phyloP scores from a whole-genome alignment of 2,888 invertebrate species.

The Sesamia inferens region DNA sequence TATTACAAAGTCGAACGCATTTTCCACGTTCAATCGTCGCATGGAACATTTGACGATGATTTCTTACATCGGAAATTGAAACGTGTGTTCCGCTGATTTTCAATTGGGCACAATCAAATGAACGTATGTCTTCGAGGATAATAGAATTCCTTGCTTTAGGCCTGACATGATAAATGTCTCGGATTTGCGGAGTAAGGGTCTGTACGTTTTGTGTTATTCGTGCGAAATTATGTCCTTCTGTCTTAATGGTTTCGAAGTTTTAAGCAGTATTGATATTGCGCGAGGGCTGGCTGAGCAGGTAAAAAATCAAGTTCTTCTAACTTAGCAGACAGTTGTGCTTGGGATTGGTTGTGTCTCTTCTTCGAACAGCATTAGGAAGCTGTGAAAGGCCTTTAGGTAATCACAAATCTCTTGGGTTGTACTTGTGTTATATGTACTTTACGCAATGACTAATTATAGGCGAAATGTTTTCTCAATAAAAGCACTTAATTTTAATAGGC shows the following conservation, averaged over 20 bases:
- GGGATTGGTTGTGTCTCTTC: not conserved
- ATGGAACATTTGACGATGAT: constrained; percentile 39
- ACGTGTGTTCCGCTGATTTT: constrained; percentile 55
- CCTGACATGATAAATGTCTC: constrained; percentile 61
- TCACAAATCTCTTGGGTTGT: too few relatives aligned
- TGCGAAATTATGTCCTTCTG: constrained; percentile 32
- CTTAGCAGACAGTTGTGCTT: not conserved
- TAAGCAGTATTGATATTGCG: constrained; percentile 8
- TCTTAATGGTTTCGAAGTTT: constrained; percentile 22
- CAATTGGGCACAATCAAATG: constrained; percentile 62
- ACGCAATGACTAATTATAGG: too few relatives aligned
- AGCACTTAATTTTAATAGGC: too few relatives aligned
- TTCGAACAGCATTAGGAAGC: not conserved
- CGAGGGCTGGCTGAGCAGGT: too few relatives aligned
- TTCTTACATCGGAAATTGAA: constrained; percentile 58
- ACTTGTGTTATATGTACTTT: too few relatives aligned
- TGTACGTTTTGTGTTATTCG: constrained; percentile 35
- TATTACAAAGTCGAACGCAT: not conserved
- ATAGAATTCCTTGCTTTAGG: constrained; percentile 61
- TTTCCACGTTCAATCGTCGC: constrained; percentile 17
- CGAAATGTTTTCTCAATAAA: too few relatives aligned
- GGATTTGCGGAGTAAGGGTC: constrained; percentile 45
- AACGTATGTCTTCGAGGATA: constrained; percentile 61
- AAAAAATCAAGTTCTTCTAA: too few relatives aligned
- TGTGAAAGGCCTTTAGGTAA: not conserved